Percentiles rank a stretch among this genome's conserved stretches.
Conservation (phyloP, 1,140 invertebrate species). For the Macrobrachium rosenbergii region DNA sequence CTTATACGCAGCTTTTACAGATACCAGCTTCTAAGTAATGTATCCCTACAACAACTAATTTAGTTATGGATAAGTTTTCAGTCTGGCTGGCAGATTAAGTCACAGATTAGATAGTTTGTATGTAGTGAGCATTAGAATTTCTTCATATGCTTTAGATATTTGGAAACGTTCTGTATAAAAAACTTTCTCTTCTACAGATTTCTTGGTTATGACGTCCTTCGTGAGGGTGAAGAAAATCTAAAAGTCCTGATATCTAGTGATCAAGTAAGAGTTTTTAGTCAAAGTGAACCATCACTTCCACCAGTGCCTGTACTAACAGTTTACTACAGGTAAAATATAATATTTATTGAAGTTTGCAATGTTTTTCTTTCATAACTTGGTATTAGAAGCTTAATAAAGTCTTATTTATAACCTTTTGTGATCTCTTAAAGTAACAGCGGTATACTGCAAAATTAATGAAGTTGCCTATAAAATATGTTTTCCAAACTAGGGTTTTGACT, state of each 20-base stretch:
- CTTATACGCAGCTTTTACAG: too few species aligned
- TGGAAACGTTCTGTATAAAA: background rate
- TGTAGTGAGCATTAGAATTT: background rate
- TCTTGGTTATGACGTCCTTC: conserved; percentile 85
- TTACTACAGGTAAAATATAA: conserved; percentile 74
- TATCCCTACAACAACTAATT: too few species aligned
- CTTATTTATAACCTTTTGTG: too few species aligned
- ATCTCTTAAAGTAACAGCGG: too few species aligned
- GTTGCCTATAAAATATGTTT: too few species aligned
- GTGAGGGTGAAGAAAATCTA: conserved; percentile 79
- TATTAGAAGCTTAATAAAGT: background rate
- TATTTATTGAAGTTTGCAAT: conserved; percentile 76
- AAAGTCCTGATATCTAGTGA: conserved; percentile 83
- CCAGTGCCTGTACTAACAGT: conserved; percentile 78
- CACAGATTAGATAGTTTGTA: background rate
- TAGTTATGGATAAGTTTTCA: too few species aligned
- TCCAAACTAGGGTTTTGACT: too few species aligned
- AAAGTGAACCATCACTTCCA: conserved; percentile 71
- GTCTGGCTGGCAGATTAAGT: too few species aligned
- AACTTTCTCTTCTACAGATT: conserved; percentile 72
- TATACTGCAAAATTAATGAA: too few species aligned
- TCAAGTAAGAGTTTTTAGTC: conserved; percentile 82
- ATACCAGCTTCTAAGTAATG: too few species aligned
- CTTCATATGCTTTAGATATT: background rate
- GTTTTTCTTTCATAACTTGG: conserved; percentile 38